Base-by-base conservation (phyloP, 1,140 invertebrate species). In the Drosophila sechellia region DNA sequence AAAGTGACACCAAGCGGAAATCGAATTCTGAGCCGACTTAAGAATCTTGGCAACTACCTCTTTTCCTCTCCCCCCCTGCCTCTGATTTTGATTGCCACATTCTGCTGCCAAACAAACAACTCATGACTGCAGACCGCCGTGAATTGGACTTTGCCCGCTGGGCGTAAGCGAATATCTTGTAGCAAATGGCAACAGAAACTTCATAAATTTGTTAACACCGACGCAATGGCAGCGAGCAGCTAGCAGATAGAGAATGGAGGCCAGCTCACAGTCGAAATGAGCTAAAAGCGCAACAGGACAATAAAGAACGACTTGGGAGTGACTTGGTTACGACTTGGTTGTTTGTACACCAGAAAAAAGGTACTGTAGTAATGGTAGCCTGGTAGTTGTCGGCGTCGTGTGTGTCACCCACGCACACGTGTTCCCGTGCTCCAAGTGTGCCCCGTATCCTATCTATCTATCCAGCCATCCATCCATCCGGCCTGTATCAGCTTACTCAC, bases 181-280 rank as follows among this genome's bases (percentile, higher is more conserved):
- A 63, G 50, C 71, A 74, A 74, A 48, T 46, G 64, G 50, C 65
- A 43, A 48, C 40, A 56, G 66, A 49, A 70, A 70, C 68, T 71
- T 76, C 72, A 76, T 76, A 76, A 76, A 76, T 76, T 76, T 76
- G 71, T 76, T 76, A 66, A 53, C 72, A 76, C 72, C 72, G 60
- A 76, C 72, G 72, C 72, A 66, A 66, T 57, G 37, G 52, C 43
- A 27, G 25, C 46, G 25, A 37, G 45, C 45, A 46, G 43, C 57
- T 25, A 58, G 34, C 22, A 17, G 43, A n/a, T 43, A 60, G 43
- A 20, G 25, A 50, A 50, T 50, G 48, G 48, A 50, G 25, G 64
- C 64, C 59, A 52, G 59, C 64, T 43, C 64, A 50, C 56, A 65
- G 48, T 49, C 50, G 40, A 74, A 74, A 56, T 55, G 57, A 75